Conservation (phyloP, 2,888 invertebrate species). For the Anthrax anthrax region DNA sequence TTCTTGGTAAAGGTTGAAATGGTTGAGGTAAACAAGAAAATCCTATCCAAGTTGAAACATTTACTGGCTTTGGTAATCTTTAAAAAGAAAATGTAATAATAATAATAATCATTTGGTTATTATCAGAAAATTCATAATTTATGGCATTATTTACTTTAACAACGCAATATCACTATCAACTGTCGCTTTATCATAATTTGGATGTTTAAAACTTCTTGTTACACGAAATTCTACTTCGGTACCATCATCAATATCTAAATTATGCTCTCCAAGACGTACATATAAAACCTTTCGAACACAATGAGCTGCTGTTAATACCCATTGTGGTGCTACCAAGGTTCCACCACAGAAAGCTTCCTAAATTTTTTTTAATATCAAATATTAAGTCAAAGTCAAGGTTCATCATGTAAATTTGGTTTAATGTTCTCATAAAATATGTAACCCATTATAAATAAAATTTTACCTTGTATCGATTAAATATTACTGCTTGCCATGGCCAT, state of each 20-base stretch:
- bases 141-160: slow-evolving; percentile 47
- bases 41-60: slow-evolving; percentile 36
- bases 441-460: no score
- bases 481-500: slow-evolving; percentile 93
- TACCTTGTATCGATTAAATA: slow-evolving; percentile 71
- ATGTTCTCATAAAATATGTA: no score
- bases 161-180: slow-evolving; percentile 89
- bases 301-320: slow-evolving; percentile 81
- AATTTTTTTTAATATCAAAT: slow-evolving; percentile 2
- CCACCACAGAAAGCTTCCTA: slow-evolving; percentile 84
- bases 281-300: slow-evolving; percentile 63
- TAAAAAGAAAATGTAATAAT: not conserved
- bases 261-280: slow-evolving; percentile 76
- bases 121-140: no score
- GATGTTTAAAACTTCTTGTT: slow-evolving; percentile 63
- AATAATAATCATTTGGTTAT: no score
- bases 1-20: slow-evolving; percentile 47
- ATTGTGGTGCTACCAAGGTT: slow-evolving; percentile 62
- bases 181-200: slow-evolving; percentile 71
- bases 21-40: slow-evolving; percentile 71
- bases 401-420: no score
- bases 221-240: slow-evolving; percentile 66
- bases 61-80: slow-evolving; percentile 29
- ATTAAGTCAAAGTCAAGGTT: no score
- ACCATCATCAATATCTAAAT: slow-evolving; percentile 56